A percentile compares a stretch with the other conserved stretches of the same genome.
Evolutionary conservation across 2,113 vertebrate species (phyloP).

Genomic region (Ovibos moschatus): DNA sequence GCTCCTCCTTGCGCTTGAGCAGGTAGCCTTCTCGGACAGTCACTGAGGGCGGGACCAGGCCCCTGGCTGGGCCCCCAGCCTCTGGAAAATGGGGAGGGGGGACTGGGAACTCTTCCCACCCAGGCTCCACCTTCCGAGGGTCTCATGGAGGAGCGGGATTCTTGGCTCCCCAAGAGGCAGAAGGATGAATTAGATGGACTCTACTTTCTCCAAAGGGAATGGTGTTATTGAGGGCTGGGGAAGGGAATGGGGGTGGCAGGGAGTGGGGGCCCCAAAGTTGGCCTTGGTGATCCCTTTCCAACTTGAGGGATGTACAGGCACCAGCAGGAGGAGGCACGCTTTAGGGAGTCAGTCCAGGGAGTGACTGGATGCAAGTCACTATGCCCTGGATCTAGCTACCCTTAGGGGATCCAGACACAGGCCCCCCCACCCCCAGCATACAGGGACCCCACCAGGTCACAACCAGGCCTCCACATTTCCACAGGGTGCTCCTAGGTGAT

Average conservation of each 20-base stretch:
- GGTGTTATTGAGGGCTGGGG: background rate
- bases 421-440: background rate
- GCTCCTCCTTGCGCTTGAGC: conserved; percentile 84
- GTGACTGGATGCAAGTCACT: background rate
- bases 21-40: conserved; percentile 91
- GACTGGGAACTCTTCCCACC: background rate
- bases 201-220: background rate
- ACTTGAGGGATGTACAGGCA: background rate
- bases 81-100: conserved; percentile 51
- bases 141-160: rapidly evolving
- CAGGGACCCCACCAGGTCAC: background rate
- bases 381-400: background rate
- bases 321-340: background rate
- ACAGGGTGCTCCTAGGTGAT: background rate
- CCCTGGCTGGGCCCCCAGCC: conserved; percentile 72
- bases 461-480: background rate
- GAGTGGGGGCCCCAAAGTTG: background rate
- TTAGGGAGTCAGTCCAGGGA: background rate
- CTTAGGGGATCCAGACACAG: too few species aligned
- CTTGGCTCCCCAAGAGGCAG: background rate
- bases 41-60: conserved; percentile 80
- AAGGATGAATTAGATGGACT: background rate
- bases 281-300: background rate
- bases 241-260: background rate
- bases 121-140: background rate